Evolutionary conservation across 2,797 vertebrate species (phyloP).

Genomic region (Gobio occitaniae): DNA sequence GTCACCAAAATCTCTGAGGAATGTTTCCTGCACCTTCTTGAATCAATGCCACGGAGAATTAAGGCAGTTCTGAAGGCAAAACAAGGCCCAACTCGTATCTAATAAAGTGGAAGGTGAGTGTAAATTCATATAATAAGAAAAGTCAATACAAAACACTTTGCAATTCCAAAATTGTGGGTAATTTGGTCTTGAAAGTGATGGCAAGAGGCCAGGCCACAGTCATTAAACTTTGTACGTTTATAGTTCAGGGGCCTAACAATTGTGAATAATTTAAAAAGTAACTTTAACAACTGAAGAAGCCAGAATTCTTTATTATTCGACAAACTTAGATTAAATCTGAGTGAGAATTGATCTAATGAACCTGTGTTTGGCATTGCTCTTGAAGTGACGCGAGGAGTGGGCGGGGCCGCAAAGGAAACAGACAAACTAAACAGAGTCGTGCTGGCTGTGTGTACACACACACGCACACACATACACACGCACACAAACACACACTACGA

Average conservation of each 20-base stretch:
- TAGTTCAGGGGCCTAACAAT: neutral
- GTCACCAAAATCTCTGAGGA: no score
- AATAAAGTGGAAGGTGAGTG: no score
- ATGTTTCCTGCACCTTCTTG: no score
- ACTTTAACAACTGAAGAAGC: neutral
- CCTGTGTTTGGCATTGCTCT: neutral
- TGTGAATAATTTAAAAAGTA: neutral
- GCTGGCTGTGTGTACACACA: neutral
- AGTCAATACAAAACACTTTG: neutral
- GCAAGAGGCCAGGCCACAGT: neutral
- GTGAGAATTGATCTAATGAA: neutral
- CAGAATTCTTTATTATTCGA: neutral
- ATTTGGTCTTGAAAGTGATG: neutral
- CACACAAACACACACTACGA: neutral
- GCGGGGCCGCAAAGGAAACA: constrained; percentile 60
- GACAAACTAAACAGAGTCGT: constrained; percentile 42
- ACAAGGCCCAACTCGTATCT: no score
- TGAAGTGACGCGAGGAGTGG: constrained; percentile 53
- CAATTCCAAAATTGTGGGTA: neutral
- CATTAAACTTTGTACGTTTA: neutral
- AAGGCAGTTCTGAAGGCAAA: no score
- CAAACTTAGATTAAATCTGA: neutral
- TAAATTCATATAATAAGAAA: neutral
- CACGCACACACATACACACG: neutral
- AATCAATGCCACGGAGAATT: no score